These are phyloP conservation scores for Erethizon dorsatum DNA, from an alignment of 2,797 vertebrate genomes.

Conservation along the genomic window DNA sequence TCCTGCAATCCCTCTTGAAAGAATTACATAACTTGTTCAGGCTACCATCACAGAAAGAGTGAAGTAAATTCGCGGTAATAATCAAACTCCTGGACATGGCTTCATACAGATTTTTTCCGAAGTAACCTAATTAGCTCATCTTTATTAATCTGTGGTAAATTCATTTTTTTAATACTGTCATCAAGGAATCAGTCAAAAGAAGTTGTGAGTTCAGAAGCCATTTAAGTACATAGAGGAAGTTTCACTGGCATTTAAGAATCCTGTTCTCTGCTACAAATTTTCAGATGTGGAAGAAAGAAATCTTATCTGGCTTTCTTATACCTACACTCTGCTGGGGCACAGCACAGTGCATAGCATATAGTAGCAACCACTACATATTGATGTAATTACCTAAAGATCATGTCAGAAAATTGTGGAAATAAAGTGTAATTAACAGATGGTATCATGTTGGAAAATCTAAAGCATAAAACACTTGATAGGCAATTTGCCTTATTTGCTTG, in stretches of 20 bases:
- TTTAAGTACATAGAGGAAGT: background rate
- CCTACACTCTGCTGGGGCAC: background rate
- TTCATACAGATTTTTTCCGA: background rate
- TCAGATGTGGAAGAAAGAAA: conserved; percentile 10
- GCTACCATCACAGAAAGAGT: background rate
- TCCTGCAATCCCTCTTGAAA: background rate
- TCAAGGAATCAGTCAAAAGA: background rate
- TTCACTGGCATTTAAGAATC: background rate
- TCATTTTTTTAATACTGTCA: conserved; percentile 13
- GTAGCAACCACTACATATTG: background rate
- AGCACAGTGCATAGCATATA: background rate
- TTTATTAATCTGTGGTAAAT: background rate
- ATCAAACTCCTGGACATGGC: background rate
- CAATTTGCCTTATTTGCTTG: background rate
- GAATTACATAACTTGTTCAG: background rate
- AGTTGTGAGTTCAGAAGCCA: background rate
- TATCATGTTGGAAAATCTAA: background rate
- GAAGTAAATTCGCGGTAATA: background rate
- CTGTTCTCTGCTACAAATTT: background rate
- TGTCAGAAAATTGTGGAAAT: background rate
- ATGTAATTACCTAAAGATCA: background rate
- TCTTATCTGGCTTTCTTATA: background rate
- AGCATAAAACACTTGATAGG: background rate
- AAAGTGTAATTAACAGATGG: conserved; percentile 3
- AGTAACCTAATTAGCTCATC: background rate